A percentile compares a stretch with the other conserved stretches of the same genome.
Evolutionary conservation across 1,140 invertebrate genomes (phyloP).

Genomic region (Xylocopa sonorina): DNA sequence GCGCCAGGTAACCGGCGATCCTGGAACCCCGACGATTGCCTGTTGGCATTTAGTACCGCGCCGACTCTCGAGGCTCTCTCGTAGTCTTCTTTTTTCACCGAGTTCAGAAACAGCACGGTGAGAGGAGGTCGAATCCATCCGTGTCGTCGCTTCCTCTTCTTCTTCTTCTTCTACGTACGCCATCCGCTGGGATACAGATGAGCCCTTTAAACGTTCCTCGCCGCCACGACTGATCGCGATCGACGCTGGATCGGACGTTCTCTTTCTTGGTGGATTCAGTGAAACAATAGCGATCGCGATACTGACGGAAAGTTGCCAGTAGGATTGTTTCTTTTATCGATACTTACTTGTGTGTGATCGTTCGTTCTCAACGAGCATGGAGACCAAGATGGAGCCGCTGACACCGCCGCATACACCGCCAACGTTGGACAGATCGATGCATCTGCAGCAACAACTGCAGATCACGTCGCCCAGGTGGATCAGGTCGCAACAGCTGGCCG

Average conservation of each 20-base stretch:
- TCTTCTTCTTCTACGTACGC: too few species aligned
- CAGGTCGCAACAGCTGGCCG: slow-evolving; percentile 45
- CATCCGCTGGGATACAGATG: background rate
- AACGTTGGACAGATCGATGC: slow-evolving; percentile 75
- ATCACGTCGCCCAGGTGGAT: slow-evolving; percentile 61
- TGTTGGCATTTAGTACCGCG: slow-evolving; percentile 70
- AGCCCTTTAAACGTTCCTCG: slow-evolving; percentile 7
- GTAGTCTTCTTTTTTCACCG: slow-evolving; percentile 65
- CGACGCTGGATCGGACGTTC: too few species aligned
- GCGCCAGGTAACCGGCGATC: slow-evolving; percentile 68
- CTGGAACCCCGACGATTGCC: slow-evolving; percentile 31
- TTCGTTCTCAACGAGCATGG: background rate
- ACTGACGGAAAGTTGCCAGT: background rate
- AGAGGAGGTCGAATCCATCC: background rate
- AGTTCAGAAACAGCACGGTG: background rate
- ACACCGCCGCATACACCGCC: slow-evolving; percentile 89
- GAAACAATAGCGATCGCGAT: background rate
- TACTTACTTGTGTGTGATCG: background rate
- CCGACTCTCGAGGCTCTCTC: slow-evolving; percentile 70
- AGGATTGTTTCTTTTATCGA: background rate
- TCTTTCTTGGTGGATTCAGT: background rate
- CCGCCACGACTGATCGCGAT: background rate
- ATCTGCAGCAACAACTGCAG: slow-evolving; percentile 48
- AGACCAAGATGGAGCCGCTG: slow-evolving; percentile 80
- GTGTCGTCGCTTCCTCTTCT: background rate